phyloP scores from a whole-genome alignment of 2,797 vertebrate species.

The Rhincodon typus region DNA sequence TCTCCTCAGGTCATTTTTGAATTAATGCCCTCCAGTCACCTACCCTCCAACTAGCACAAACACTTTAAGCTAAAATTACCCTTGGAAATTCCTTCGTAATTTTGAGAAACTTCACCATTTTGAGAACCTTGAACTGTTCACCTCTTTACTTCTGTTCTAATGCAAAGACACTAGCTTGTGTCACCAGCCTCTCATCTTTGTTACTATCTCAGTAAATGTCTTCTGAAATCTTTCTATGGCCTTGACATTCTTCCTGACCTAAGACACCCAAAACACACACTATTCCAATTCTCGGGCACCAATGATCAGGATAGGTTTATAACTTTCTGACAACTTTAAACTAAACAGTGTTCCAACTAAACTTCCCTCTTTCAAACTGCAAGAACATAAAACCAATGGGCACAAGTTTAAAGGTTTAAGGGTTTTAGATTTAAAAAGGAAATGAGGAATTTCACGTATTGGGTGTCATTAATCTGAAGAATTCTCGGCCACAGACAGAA shows the following conservation, averaged over 20 bases:
- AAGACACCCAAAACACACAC: not conserved
- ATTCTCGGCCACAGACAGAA: not conserved
- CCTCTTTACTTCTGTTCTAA: not conserved
- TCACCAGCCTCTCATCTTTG: not conserved
- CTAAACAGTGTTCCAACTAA: not conserved
- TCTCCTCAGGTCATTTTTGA: not conserved
- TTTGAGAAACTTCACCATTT: not conserved
- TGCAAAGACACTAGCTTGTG: not conserved
- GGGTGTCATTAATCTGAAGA: not conserved
- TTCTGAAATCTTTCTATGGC: not conserved
- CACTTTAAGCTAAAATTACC: not conserved
- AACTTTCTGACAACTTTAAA: not conserved
- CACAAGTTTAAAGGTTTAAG: not conserved
- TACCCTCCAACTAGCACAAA: not conserved
- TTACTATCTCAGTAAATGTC: not conserved
- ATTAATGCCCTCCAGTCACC: not conserved
- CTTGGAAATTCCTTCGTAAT: not conserved
- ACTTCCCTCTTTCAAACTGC: not conserved
- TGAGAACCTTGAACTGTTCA: not conserved
- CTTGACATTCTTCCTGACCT: not conserved
- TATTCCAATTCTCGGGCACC: not conserved
- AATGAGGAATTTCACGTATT: not conserved
- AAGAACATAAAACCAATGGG: not conserved
- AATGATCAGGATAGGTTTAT: not conserved
- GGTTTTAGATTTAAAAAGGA: not conserved